phyloP scores from a whole-genome alignment of 2,113 vertebrate genomes.

The Todiramphus saurophagus region DNA sequence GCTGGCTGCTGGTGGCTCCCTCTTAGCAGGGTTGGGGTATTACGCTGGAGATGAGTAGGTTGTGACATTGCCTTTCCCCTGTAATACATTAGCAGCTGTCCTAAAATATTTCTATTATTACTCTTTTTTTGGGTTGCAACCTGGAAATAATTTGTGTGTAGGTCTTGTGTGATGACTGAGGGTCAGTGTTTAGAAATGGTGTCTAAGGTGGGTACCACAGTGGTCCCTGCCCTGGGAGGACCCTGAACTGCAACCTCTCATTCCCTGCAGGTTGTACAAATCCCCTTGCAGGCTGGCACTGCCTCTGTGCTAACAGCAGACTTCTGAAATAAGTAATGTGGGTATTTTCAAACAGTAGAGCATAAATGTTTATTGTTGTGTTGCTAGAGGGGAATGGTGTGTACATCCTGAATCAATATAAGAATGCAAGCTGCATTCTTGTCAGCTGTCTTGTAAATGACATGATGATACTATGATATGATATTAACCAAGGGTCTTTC shows the following conservation, averaged over 20 bases:
- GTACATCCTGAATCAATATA: neutral
- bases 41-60: neutral
- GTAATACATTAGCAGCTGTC: neutral
- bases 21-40: neutral
- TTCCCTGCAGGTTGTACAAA: neutral
- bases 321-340: neutral
- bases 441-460: neutral
- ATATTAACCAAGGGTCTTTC: neutral
- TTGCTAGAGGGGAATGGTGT: accelerated
- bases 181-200: neutral
- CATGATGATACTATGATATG: neutral
- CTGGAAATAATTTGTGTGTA: neutral
- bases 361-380: neutral
- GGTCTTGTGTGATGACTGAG: neutral
- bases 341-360: neutral
- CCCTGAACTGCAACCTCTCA: neutral
- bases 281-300: no score
- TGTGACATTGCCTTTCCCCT: neutral
- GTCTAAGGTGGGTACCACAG: neutral
- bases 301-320: neutral
- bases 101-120: neutral
- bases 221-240: neutral
- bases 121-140: neutral
- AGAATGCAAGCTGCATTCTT: neutral
- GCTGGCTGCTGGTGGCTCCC: neutral